Conservation (phyloP, 2,797 vertebrate genomes). For the Microctenopoma lineatum region DNA sequence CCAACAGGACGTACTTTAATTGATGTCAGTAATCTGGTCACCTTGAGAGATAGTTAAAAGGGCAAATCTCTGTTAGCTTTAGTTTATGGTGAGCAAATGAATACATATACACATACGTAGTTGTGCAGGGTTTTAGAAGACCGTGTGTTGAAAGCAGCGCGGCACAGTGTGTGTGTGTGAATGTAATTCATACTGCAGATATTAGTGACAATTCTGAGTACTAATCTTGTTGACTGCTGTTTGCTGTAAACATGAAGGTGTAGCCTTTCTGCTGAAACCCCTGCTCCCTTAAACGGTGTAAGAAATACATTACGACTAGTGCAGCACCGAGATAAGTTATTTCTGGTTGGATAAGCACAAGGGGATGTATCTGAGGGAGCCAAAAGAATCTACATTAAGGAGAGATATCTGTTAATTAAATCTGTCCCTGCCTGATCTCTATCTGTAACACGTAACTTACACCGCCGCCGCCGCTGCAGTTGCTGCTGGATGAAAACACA, state of each 20-base stretch:
- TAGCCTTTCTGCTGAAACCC: constrained; percentile 56
- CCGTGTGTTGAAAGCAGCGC: constrained; percentile 30
- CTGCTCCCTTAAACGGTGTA: constrained; percentile 68
- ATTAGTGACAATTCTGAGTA: constrained; percentile 50
- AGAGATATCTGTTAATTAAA: constrained; percentile 87
- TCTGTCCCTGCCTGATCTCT: constrained; percentile 82
- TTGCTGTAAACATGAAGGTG: constrained; percentile 70
- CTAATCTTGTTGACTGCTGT: constrained; percentile 67
- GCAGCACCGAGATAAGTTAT: constrained; percentile 79
- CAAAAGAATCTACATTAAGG: constrained; percentile 83
- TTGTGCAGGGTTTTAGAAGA: constrained; percentile 23
- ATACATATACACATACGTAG: constrained; percentile 33
- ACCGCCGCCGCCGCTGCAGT: constrained; percentile 49
- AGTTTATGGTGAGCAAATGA: constrained; percentile 74
- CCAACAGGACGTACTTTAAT: constrained; percentile 77
- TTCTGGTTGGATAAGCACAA: constrained; percentile 81
- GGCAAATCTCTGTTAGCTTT: constrained; percentile 81
- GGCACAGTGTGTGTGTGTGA: constrained; percentile 35
- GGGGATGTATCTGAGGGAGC: constrained; percentile 76
- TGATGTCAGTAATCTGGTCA: constrained; percentile 83
- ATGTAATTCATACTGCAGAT: constrained; percentile 51
- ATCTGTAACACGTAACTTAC: constrained; percentile 81
- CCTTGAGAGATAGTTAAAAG: constrained; percentile 82
- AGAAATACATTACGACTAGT: constrained; percentile 76
- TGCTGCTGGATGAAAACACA: constrained; percentile 55